Evolutionary conservation across 2,113 vertebrate genomes (phyloP).

Genomic region (Manacus vitellinus): DNA sequence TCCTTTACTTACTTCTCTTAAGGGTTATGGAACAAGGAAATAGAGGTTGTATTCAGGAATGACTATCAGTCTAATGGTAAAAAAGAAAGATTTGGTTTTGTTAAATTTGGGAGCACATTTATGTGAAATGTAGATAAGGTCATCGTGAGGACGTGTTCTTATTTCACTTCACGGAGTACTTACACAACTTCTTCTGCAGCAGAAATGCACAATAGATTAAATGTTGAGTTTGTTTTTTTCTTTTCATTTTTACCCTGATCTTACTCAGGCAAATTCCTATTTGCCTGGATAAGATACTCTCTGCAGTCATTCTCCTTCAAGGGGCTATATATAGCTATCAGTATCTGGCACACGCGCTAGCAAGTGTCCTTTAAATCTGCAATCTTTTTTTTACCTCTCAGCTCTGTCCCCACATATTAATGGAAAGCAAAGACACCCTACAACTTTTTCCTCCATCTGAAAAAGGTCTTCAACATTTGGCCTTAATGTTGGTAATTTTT

Average conservation of each 20-base stretch:
- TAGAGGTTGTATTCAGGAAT: background rate
- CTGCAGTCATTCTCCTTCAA: background rate
- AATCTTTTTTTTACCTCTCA: background rate
- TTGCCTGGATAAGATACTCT: background rate
- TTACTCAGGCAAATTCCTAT: slow-evolving; percentile 1
- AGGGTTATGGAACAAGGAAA: background rate
- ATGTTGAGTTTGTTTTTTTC: background rate
- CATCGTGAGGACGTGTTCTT: background rate
- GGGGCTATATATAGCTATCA: slow-evolving; percentile 40
- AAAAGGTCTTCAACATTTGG: background rate
- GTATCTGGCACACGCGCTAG: background rate
- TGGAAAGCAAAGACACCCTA: background rate
- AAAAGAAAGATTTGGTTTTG: slow-evolving; percentile 9
- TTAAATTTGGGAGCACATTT: slow-evolving; percentile 6
- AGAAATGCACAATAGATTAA: background rate
- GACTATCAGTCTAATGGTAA: background rate
- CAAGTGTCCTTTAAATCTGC: slow-evolving; percentile 14
- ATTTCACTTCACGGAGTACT: background rate
- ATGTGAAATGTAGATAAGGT: slow-evolving; percentile 9
- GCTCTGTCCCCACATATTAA: background rate
- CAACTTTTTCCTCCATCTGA: background rate
- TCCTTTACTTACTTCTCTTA: slow-evolving; percentile 1
- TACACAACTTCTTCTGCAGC: background rate
- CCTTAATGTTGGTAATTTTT: background rate
- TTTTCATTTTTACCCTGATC: background rate